Evolutionary conservation across 2,113 vertebrate species (phyloP), one percentile per base, ranked within the genome.

Genomic region (Scatophagus argus): DNA sequence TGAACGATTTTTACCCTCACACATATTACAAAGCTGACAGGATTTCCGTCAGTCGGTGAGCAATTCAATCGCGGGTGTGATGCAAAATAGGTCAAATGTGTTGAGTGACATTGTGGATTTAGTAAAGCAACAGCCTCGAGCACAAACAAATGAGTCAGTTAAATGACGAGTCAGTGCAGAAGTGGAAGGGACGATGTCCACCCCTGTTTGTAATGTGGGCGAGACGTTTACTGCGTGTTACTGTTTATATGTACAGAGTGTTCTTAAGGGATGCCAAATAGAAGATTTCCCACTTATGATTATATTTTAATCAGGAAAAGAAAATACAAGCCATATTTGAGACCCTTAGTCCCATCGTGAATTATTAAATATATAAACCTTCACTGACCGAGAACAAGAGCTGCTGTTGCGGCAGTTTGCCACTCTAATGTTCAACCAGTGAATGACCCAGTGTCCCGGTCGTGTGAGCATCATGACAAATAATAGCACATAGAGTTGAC

Each of bases 41-140:
- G 73, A 66, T 71, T 65, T 38, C 32, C 4, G 34, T 47, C 27
- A 34, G 74, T 66, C 54, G 78, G 29, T 86, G 46, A 82, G 46
- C 77, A 32, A 73, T 66, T 71, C 0, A 11, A 4, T 62, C 39
- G 49, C 10, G 1, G 8, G 19, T 60, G 38, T 31, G 2, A 71
- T 62, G 51, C 23, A 41, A 73, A 80, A 77, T 4, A 3, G 36
- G 51, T 51, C 51, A 51, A 25, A 63, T 46, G 6, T 19, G 54
- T 27, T 55, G 52, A 58, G 36, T 43, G 27, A 39, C 16, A 51
- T 38, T 54, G 31, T 47, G 38, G 12, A 19, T 49, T 67, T 38
- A 46, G 10, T n/a, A 8, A 31, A 32, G 10, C 10, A 17, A n/a
- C 17, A 23, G 13, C 1, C 54, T 36, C 19, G 14, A 66, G 29